Evolutionary conservation across 2,113 vertebrate genomes (phyloP).

Genomic region (Coracopsis vasa): DNA sequence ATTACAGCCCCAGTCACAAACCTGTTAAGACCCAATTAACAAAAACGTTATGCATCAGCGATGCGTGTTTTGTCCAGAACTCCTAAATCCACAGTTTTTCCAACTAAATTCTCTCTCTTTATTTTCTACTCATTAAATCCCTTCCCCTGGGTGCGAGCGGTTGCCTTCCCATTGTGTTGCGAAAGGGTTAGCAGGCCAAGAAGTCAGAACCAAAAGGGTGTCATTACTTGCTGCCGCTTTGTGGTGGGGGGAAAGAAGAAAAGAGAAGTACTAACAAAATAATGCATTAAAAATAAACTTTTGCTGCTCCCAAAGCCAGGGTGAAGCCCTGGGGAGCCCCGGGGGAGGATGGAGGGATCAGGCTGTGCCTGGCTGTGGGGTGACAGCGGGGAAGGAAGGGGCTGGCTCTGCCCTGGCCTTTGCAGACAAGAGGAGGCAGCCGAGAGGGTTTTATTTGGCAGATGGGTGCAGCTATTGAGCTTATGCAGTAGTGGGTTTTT

Average conservation of each 20-base stretch:
- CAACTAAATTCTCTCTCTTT: conserved; percentile 79
- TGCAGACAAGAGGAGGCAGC: conserved; percentile 12
- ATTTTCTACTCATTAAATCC: conserved; percentile 80
- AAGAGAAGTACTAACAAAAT: background rate
- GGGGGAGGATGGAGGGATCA: background rate
- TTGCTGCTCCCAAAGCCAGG: background rate
- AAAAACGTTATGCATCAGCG: conserved; percentile 78
- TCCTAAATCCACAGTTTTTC: conserved; percentile 77
- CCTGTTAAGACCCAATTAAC: conserved; percentile 84
- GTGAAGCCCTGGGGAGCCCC: background rate
- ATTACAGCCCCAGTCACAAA: conserved; percentile 76
- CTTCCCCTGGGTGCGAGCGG: conserved; percentile 75
- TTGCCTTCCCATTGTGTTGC: conserved; percentile 69
- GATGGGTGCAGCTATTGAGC: conserved; percentile 68
- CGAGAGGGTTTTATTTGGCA: conserved; percentile 61
- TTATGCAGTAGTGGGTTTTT: conserved; percentile 66
- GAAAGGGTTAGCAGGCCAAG: conserved; percentile 69
- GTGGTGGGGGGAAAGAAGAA: background rate
- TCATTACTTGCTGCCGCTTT: conserved; percentile 18
- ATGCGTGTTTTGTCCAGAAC: conserved; percentile 78
- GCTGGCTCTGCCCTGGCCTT: background rate
- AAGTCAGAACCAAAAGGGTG: conserved; percentile 58
- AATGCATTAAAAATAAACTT: background rate
- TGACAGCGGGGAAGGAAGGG: background rate
- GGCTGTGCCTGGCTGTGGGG: background rate